phyloP scores from a whole-genome alignment of 1,140 invertebrate species.

The Macrotrachela quadricornifera region DNA sequence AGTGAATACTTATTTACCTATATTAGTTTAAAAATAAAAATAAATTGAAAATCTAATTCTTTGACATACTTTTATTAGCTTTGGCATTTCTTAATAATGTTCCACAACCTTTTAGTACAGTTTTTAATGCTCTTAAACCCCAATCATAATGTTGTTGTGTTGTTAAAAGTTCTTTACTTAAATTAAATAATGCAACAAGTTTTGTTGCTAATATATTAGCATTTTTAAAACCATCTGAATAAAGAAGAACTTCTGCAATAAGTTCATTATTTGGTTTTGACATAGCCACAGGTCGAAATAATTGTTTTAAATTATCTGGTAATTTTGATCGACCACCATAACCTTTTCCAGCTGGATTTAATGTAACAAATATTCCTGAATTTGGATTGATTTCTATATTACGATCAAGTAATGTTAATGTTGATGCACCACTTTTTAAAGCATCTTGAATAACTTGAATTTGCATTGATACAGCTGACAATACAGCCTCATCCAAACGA shows the following conservation, averaged over 20 bases:
- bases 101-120: slow-evolving; percentile 47
- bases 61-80: too few species aligned
- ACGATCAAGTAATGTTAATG: slow-evolving; percentile 46
- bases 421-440: slow-evolving; percentile 42
- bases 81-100: slow-evolving; percentile 18
- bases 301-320: slow-evolving; percentile 69
- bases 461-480: slow-evolving; percentile 71
- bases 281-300: slow-evolving; percentile 80
- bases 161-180: slow-evolving; percentile 53
- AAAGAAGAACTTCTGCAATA: slow-evolving; percentile 64
- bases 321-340: slow-evolving; percentile 77
- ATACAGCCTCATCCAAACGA: slow-evolving; percentile 65
- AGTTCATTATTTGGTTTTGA: slow-evolving; percentile 59
- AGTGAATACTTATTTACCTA: too few species aligned
- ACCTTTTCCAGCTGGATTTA: slow-evolving; percentile 77
- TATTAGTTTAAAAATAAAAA: too few species aligned
- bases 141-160: slow-evolving; percentile 86
- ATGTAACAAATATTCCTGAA: slow-evolving; percentile 78
- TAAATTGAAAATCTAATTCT: too few species aligned
- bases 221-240: slow-evolving; percentile 59
- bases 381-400: slow-evolving; percentile 49
- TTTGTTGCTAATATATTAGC: slow-evolving; percentile 50
- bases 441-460: slow-evolving; percentile 68
- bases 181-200: slow-evolving; percentile 55
- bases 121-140: slow-evolving; percentile 80